Percentiles rank a stretch among this genome's conserved stretches.
Evolutionary conservation across 2,113 vertebrate species (phyloP).

Genomic region (Pterophyllum scalare): DNA sequence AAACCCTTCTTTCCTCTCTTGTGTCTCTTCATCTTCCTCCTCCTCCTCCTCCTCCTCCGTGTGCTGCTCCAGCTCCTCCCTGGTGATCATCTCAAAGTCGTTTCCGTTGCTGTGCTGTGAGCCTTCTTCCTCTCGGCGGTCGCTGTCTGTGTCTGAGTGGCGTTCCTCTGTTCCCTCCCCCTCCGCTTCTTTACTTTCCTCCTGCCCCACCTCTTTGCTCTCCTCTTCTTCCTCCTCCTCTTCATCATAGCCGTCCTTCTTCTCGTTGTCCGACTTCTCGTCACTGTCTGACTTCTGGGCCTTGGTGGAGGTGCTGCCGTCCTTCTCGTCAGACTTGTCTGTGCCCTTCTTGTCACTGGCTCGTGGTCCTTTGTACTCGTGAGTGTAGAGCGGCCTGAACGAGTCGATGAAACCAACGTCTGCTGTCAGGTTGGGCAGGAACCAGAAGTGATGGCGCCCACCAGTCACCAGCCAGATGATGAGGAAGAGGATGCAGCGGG

Average conservation of each 20-base stretch:
- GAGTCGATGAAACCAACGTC: constrained; percentile 99
- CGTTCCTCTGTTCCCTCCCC: constrained; percentile 82
- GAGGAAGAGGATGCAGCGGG: constrained; percentile 97
- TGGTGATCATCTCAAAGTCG: constrained; percentile 99
- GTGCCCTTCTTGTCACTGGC: constrained; percentile 87
- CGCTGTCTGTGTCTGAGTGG: constrained; percentile 96
- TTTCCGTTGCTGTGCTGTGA: constrained; percentile 99
- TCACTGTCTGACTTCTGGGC: constrained; percentile 92
- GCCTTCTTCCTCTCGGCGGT: constrained; percentile 93
- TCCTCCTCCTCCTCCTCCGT: constrained; percentile 90
- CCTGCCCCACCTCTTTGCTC: constrained; percentile 70
- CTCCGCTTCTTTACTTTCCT: constrained; percentile 55
- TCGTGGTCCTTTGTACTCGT: constrained; percentile 97
- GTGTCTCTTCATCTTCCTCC: constrained; percentile 75
- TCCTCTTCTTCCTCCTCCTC: constrained; percentile 82
- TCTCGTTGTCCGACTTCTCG: constrained; percentile 94
- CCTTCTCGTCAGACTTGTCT: constrained; percentile 81
- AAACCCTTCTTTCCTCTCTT: constrained; percentile 63
- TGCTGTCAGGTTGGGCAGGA: constrained; percentile 97
- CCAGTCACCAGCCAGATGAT: constrained; percentile 98
- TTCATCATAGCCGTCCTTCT: constrained; percentile 90
- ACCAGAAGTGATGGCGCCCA: constrained; percentile 99
- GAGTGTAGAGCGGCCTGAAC: constrained; percentile 97
- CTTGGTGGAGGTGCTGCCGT: constrained; percentile 75
- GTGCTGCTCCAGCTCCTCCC: constrained; percentile 98